Percentiles rank a stretch among this genome's conserved stretches.
Conservation (phyloP, 2,797 vertebrate genomes). For the Sebastes itinus region DNA sequence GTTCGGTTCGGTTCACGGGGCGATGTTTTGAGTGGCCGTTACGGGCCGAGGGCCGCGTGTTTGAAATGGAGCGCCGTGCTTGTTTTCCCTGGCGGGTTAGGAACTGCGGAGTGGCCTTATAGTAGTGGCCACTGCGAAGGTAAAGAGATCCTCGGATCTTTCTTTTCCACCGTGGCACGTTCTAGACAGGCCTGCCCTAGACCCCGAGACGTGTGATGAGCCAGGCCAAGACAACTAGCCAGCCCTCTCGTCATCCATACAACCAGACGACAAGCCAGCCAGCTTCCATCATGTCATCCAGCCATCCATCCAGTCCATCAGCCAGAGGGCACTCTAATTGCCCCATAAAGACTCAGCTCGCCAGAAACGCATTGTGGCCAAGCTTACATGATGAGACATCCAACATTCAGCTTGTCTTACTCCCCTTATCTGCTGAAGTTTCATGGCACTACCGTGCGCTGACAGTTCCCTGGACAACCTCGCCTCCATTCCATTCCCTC, state of each 20-base stretch:
- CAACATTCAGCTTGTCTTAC: slow-evolving; percentile 38
- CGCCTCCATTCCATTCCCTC: slow-evolving; percentile 43
- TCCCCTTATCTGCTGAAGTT: slow-evolving; percentile 61
- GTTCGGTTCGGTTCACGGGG: slow-evolving; percentile 30
- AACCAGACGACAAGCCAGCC: slow-evolving; percentile 27
- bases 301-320: slow-evolving; percentile 53
- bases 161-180: slow-evolving; percentile 26
- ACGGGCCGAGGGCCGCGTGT: slow-evolving; percentile 25
- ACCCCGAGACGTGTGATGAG: slow-evolving; percentile 27
- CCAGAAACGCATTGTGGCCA: slow-evolving; percentile 33
- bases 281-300: slow-evolving; percentile 66
- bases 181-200: slow-evolving; percentile 9
- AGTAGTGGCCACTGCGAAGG: slow-evolving; percentile 21
- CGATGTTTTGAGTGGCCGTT: slow-evolving; percentile 65
- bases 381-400: slow-evolving; percentile 26
- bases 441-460: slow-evolving; percentile 42
- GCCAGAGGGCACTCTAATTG: slow-evolving; percentile 57
- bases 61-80: slow-evolving; percentile 58
- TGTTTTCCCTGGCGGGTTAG: slow-evolving; percentile 64
- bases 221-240: slow-evolving; percentile 42
- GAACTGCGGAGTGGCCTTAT: slow-evolving; percentile 8
- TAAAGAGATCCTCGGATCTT: slow-evolving; percentile 18
- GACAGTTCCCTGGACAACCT: slow-evolving; percentile 62
- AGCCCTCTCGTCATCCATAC: slow-evolving; percentile 55
- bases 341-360: slow-evolving; percentile 28